A percentile compares a stretch with the other conserved stretches of the same genome.
These are phyloP conservation scores for Apogon talboti DNA, from an alignment of 2,797 vertebrate species.

Conservation along the genomic window DNA sequence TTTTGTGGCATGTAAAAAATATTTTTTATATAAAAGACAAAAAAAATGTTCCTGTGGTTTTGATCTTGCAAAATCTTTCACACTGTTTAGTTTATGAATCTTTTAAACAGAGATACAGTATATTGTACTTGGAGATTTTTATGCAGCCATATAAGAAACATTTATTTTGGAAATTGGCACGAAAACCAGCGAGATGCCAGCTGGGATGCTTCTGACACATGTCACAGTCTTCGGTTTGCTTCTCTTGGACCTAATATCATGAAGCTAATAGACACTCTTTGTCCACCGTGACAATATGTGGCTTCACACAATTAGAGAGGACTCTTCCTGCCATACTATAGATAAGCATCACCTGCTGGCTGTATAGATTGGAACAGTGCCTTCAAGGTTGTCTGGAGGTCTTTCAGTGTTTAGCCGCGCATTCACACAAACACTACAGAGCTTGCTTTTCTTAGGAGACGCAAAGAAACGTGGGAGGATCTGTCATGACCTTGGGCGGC, in stretches of 20 bases:
- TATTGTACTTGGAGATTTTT: background rate
- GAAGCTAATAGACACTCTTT: constrained; percentile 77
- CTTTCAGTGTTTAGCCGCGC: constrained; percentile 64
- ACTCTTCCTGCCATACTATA: constrained; percentile 69
- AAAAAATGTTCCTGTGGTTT: constrained; percentile 17
- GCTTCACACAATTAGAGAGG: constrained; percentile 79
- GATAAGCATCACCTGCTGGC: constrained; percentile 81
- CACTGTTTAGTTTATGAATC: constrained; percentile 21
- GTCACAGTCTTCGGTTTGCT: constrained; percentile 52
- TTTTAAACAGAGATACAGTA: background rate
- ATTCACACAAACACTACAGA: constrained; percentile 51
- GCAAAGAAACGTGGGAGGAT: constrained; percentile 44
- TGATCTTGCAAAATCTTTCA: constrained; percentile 11
- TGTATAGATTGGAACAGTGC: constrained; percentile 76
- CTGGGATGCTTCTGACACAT: constrained; percentile 40
- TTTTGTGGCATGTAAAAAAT: constrained; percentile 42
- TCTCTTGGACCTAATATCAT: constrained; percentile 66
- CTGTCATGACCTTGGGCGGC: constrained; percentile 64
- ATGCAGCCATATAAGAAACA: constrained; percentile 4
- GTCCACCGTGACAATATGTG: constrained; percentile 79
- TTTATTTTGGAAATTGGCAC: constrained; percentile 19
- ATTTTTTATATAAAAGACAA: constrained; percentile 26
- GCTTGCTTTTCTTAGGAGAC: constrained; percentile 57
- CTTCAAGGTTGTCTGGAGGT: constrained; percentile 85
- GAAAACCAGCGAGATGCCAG: constrained; percentile 23